Base-by-base conservation (phyloP, 2,113 vertebrate species). In the Noturus placidus region DNA sequence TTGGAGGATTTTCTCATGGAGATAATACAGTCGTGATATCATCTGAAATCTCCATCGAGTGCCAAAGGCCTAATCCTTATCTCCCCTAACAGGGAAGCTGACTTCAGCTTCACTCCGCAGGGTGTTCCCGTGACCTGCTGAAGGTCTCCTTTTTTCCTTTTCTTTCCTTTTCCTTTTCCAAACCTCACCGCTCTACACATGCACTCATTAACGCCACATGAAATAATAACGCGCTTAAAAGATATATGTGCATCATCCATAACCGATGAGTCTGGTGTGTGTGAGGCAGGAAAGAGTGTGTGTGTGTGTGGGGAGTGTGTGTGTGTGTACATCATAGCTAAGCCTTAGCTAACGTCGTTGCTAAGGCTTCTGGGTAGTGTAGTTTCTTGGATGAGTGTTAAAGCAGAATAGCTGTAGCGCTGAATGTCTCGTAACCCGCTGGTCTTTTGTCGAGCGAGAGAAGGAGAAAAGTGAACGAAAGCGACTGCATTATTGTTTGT, bases 21-120 rank as follows among this genome's bases (percentile, higher is more conserved):
- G 90, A 89, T 91, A 90, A 90, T 84, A 90, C 79, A 87, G 87
- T 86, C 83, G 63, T 74, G 88, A 91, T 91, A 89, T 88, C 86
- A 91, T 88, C 90, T 87, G 80, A 88, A 90, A 86, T 89, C 89
- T 84, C 87, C 87, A 87, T 52, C 35, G 80, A 87, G 83, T 77
- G 86, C 89, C 84, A 84, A 87, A 50, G 82, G 89, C 82, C 79
- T 72, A 85, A 90, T 87, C 65, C 89, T 91, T 91, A 89, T 91
- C 90, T 89, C 86, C 10, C 42, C 84, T 59, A 80, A 59, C 89
- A 89, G 72, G 52, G 59, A 81, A 38, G 86, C 87, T 74, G 87
- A 89, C 90, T 90, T 90, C 61, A 82, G 74, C 83, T 86, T 87
- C 83, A 85, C 76, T 72, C 57, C 56, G 27, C 82, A 76, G 82